Evolutionary conservation across 2,113 vertebrate species (phyloP).

Genomic region (Meriones unguiculatus): DNA sequence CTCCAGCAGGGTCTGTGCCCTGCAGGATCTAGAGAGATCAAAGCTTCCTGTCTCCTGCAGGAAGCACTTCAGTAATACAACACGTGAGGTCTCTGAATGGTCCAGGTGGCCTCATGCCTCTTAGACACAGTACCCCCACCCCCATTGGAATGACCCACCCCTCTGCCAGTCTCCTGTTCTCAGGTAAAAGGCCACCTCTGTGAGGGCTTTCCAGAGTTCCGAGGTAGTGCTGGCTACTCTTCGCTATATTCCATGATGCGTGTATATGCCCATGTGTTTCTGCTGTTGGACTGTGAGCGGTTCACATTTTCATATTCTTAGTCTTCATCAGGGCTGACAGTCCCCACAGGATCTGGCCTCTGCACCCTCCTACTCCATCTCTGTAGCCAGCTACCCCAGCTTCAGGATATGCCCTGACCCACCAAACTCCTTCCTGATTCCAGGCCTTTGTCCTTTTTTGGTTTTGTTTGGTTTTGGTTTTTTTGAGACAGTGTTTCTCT

Average conservation of each 20-base stretch:
- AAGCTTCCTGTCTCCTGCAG: background rate
- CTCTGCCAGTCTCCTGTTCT: background rate
- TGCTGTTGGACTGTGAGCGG: background rate
- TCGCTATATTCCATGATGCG: background rate
- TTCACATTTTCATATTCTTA: constrained; percentile 48
- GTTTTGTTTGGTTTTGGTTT: background rate
- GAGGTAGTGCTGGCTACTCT: background rate
- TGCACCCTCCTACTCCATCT: background rate
- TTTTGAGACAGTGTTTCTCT: background rate
- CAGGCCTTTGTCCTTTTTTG: background rate
- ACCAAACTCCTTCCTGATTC: constrained; percentile 21
- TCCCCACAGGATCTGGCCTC: background rate
- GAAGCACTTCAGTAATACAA: background rate
- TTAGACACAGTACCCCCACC: background rate
- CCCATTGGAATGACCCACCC: background rate
- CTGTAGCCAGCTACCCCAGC: background rate
- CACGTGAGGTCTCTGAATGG: background rate
- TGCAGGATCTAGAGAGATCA: background rate
- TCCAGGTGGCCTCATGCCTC: background rate
- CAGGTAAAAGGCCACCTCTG: constrained; percentile 12
- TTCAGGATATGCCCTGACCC: background rate
- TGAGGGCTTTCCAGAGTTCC: constrained; percentile 24
- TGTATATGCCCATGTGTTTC: constrained; percentile 41
- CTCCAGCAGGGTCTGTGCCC: background rate
- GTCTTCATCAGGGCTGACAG: constrained; percentile 52